A percentile compares a stretch with the other conserved stretches of the same genome.
Conservation (phyloP, 1,140 invertebrate species). For the Drosophila simulans region DNA sequence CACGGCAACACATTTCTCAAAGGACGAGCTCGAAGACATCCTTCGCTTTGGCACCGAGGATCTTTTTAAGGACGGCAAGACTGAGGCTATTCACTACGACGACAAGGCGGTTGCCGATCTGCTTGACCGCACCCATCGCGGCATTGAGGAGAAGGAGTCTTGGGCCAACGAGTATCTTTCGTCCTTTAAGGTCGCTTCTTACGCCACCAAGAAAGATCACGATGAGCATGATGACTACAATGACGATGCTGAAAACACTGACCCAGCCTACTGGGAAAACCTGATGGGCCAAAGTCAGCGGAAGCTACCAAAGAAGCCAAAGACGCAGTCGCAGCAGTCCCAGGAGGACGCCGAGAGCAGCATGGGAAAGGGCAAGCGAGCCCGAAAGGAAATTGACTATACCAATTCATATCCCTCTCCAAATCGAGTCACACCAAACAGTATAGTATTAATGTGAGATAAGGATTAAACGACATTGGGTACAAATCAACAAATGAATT, state of each 20-base stretch:
- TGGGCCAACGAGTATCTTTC: slow-evolving; percentile 6
- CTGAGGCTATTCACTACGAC: slow-evolving; percentile 4
- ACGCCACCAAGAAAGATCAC: neutral
- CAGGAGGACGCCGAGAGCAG: neutral
- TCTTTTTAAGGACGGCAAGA: neutral
- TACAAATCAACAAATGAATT: neutral
- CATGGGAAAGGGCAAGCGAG: slow-evolving; percentile 1
- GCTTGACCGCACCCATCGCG: neutral
- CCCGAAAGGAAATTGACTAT: neutral
- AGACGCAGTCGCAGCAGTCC: neutral
- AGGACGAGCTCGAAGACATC: neutral
- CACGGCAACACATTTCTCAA: neutral
- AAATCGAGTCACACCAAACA: no score
- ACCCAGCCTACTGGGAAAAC: neutral
- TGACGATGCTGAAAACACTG: neutral
- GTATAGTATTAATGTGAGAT: neutral
- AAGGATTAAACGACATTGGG: no score
- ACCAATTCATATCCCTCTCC: no score
- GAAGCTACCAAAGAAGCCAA: neutral
- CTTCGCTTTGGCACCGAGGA: slow-evolving; percentile 1
- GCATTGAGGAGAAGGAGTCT: slow-evolving; percentile 5
- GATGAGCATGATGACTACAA: neutral
- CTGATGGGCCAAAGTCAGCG: neutral
- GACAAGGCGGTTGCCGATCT: neutral
- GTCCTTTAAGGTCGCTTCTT: neutral